Conservation (phyloP, 2,888 invertebrate species). For the Amphimallon solstitiale region DNA sequence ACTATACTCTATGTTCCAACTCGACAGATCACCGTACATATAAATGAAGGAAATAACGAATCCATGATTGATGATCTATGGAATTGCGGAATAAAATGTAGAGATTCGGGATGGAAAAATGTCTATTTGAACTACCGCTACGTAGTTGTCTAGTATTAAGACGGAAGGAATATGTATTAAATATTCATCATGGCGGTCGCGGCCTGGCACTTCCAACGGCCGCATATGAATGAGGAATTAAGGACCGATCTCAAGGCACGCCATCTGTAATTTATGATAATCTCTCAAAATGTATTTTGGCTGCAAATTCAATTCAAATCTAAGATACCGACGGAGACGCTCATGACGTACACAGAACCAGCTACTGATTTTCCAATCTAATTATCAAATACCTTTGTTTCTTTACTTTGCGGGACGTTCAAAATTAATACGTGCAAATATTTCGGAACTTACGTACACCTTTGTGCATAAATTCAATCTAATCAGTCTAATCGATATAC, state of each 20-base stretch:
- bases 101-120: no score
- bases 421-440: slow-evolving; percentile 4
- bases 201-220: slow-evolving; percentile 54
- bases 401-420: background rate
- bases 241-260: slow-evolving; percentile 48
- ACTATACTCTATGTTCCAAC: no score
- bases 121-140: no score
- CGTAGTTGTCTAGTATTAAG: slow-evolving; percentile 35
- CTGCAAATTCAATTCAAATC: slow-evolving; percentile 52
- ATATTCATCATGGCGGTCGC: slow-evolving; percentile 59
- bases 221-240: slow-evolving; percentile 60
- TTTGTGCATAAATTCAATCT: background rate
- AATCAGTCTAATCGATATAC: no score
- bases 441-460: background rate
- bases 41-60: no score
- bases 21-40: no score
- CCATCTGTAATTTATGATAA: slow-evolving; percentile 58
- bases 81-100: no score
- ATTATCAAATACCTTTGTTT: slow-evolving; percentile 22
- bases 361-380: slow-evolving; percentile 20
- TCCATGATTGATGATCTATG: no score
- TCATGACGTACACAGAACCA: background rate
- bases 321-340: slow-evolving; percentile 2
- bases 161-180: slow-evolving; percentile 55
- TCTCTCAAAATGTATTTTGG: slow-evolving; percentile 57